These are phyloP conservation scores for Melanogrammus aeglefinus DNA, from an alignment of 2,797 vertebrate genomes.

Conservation along the genomic window DNA sequence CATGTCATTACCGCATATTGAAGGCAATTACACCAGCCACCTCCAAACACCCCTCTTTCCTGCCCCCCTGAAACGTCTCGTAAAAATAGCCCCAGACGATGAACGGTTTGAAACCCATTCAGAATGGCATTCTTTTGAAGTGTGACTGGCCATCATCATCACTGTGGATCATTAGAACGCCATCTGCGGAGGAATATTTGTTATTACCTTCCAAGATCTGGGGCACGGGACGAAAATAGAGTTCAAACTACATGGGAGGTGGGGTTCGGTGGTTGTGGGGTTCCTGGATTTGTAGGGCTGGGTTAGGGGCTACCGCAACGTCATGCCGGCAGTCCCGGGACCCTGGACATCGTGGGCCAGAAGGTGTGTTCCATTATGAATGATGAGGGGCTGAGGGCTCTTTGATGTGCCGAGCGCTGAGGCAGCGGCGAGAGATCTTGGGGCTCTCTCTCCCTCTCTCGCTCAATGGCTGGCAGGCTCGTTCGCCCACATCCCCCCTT, in stretches of 20 bases:
- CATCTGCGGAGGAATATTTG: neutral
- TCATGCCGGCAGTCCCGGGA: constrained; percentile 35
- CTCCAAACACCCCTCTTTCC: neutral
- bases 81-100: neutral
- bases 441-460: neutral
- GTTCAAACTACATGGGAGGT: neutral
- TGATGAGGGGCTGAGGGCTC: constrained; percentile 42
- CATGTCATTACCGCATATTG: constrained; percentile 32
- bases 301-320: neutral
- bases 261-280: neutral
- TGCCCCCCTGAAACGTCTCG: neutral
- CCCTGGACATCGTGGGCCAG: constrained; percentile 35
- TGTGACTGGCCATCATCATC: neutral
- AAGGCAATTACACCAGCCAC: constrained; percentile 10
- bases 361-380: constrained; percentile 61
- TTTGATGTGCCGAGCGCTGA: constrained; percentile 51
- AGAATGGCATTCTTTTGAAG: neutral
- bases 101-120: neutral
- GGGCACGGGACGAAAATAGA: neutral
- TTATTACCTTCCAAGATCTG: too few species aligned
- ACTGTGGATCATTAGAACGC: neutral
- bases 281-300: too few species aligned
- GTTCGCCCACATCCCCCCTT: too few species aligned
- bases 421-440: too few species aligned
- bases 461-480: neutral